Base-by-base conservation (phyloP, 2,797 vertebrate species). In the Uromys caudimaculatus region DNA sequence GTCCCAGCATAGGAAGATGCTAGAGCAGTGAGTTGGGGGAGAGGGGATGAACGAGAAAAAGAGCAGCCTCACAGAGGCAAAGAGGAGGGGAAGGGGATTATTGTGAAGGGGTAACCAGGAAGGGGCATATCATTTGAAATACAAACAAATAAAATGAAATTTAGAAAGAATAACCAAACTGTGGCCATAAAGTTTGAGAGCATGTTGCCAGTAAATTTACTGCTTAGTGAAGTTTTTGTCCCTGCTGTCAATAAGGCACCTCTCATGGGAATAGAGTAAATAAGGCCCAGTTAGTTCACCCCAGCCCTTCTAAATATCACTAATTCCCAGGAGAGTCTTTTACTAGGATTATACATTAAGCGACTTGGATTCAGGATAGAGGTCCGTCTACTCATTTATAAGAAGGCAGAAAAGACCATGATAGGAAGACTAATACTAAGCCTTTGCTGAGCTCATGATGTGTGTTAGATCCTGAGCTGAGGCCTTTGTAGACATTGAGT, bases 291-390 rank as follows among this genome's bases (percentile, higher is more conserved):
- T 58, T 79, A 58, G 7, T 14, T 52, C 35, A 23, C 27, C 21
- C 54, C 2, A 52, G 27, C 6, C 14, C n/a, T 87, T 62, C n/a
- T 5, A n/a, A 44, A 62, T 4, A 7, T 16, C 24, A 91, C 64
- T n/a, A 87, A 81, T 83, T 87, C 5, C 23, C 81, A 95, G 32
- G 21, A 95, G 21, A 60, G 52, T 16, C 60, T 91, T 94, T 91
- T 73, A 62, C n/a, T 29, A 47, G 85, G 89, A 85, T 67, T 62
- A 76, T 81, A 41, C 47, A 52, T 81, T 58, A 77, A 83, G 27
- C n/a, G 73, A 54, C 54, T 14, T 21, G 2, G 32, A 32, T 41
- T 44, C n/a, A 17, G 58, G 50, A 2, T 29, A 1, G 44, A 81
- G 38, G 81, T 47, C 35, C 27, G 73, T 47, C 41, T n/a, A 69